A percentile compares a stretch with the other conserved stretches of the same genome.
Evolutionary conservation across 2,113 vertebrate species (phyloP).

Genomic region (Cavia porcellus): DNA sequence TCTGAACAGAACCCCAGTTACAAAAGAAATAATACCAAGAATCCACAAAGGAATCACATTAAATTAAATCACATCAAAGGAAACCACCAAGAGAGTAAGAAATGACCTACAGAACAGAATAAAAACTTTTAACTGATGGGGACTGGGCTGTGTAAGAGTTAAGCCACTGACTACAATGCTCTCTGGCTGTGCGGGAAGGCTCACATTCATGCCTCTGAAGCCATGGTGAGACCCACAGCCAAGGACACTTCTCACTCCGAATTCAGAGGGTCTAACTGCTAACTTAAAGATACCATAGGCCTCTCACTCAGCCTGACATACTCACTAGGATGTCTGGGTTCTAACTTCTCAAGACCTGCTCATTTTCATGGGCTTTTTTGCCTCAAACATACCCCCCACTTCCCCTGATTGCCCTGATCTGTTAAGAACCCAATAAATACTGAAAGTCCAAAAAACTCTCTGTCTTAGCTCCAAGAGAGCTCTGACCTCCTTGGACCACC

Average conservation of each 20-base stretch:
- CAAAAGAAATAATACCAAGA: background rate
- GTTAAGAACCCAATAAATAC: background rate
- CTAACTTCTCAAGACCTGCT: background rate
- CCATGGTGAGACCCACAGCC: background rate
- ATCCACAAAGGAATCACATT: background rate
- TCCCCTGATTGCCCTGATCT: background rate
- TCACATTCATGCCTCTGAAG: background rate
- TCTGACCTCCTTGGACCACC: background rate
- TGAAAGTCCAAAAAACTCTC: background rate
- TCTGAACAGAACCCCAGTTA: background rate
- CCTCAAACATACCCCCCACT: background rate
- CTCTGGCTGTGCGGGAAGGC: background rate
- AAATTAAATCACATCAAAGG: background rate
- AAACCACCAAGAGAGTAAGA: background rate
- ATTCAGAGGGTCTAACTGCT: background rate
- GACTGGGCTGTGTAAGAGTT: background rate
- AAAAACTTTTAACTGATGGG: background rate
- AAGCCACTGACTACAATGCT: background rate
- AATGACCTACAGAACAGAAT: background rate
- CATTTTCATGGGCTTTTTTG: background rate
- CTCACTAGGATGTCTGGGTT: background rate
- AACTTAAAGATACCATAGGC: background rate
- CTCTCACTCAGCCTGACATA: background rate
- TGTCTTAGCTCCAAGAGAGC: background rate
- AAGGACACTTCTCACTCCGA: background rate